Percentiles rank a stretch among this genome's conserved stretches.
phyloP scores from a whole-genome alignment of 2,888 invertebrate genomes.

The Lasius fuliginosus region DNA sequence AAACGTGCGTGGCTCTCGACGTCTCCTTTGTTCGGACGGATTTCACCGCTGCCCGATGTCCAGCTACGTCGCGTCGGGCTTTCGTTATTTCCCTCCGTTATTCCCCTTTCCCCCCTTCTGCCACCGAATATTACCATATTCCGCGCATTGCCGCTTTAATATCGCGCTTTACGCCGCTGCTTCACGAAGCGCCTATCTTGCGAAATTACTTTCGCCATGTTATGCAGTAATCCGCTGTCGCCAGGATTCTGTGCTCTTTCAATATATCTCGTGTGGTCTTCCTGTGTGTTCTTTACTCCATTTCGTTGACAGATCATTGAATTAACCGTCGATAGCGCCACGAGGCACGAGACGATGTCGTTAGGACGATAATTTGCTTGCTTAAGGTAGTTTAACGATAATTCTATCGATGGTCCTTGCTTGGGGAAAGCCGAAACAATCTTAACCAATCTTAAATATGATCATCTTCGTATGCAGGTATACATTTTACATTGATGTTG shows the following conservation, averaged over 20 bases:
- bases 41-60: conserved; percentile 68
- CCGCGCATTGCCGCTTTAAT: conserved; percentile 73
- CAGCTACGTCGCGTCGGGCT: conserved; percentile 65
- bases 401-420: conserved; percentile 65
- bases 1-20: conserved; percentile 69
- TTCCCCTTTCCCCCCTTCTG: background rate
- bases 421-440: conserved; percentile 20
- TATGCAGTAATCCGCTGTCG: conserved; percentile 52
- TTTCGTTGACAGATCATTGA: conserved; percentile 58
- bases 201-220: conserved; percentile 60
- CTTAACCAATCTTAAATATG: conserved; percentile 11
- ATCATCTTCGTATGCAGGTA: background rate
- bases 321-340: conserved; percentile 64
- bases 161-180: conserved; percentile 58
- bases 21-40: conserved; percentile 74
- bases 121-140: conserved; percentile 75
- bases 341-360: conserved; percentile 62
- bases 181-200: conserved; percentile 54
- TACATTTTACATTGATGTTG: conserved; percentile 22
- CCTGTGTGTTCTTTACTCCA: conserved; percentile 2
- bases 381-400: conserved; percentile 68
- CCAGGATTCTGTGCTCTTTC: conserved; percentile 8
- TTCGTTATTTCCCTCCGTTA: conserved; percentile 61
- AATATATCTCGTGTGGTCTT: conserved; percentile 16
- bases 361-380: conserved; percentile 58